Evolutionary conservation across 2,113 vertebrate genomes (phyloP).

Genomic region (Kryptolebias marmoratus): DNA sequence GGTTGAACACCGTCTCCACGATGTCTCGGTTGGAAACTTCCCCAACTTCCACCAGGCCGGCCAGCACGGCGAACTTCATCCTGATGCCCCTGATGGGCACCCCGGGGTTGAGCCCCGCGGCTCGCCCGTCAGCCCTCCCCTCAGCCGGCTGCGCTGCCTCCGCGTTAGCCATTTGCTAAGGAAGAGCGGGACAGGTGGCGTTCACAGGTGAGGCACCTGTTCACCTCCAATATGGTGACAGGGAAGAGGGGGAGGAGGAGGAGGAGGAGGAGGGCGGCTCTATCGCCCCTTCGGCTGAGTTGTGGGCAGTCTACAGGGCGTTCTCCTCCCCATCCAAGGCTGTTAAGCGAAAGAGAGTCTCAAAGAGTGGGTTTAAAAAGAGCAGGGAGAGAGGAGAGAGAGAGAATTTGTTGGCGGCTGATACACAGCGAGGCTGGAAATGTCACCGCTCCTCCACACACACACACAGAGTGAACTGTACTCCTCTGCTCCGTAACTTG

Average conservation of each 20-base stretch:
- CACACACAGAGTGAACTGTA: constrained; percentile 21
- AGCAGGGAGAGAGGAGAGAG: not conserved
- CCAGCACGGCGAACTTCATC: constrained; percentile 97
- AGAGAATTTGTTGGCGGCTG: not conserved
- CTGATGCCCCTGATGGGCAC: constrained; percentile 92
- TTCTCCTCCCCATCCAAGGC: constrained; percentile 64
- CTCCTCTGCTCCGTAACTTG: constrained; percentile 76
- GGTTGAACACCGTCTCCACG: constrained; percentile 95
- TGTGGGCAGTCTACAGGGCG: constrained; percentile 41
- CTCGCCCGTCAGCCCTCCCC: constrained; percentile 53
- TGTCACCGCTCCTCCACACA: constrained; percentile 48
- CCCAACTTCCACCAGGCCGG: constrained; percentile 92
- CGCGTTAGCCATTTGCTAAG: constrained; percentile 76
- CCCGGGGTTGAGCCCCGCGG: constrained; percentile 82
- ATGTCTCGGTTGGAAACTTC: constrained; percentile 94
- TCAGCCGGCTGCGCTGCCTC: constrained; percentile 58
- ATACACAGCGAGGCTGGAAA: constrained; percentile 28
- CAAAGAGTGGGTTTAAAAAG: constrained; percentile 11
- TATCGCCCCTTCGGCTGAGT: constrained; percentile 51
- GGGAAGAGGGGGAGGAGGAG: constrained; percentile 19
- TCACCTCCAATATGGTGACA: constrained; percentile 58
- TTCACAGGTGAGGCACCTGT: constrained; percentile 84
- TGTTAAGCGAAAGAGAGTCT: not conserved
- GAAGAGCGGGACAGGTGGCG: constrained; percentile 65
- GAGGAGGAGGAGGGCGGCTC: constrained; percentile 25